Evolutionary conservation across 2,888 invertebrate genomes (phyloP).

Genomic region (Elmis aenea): DNA sequence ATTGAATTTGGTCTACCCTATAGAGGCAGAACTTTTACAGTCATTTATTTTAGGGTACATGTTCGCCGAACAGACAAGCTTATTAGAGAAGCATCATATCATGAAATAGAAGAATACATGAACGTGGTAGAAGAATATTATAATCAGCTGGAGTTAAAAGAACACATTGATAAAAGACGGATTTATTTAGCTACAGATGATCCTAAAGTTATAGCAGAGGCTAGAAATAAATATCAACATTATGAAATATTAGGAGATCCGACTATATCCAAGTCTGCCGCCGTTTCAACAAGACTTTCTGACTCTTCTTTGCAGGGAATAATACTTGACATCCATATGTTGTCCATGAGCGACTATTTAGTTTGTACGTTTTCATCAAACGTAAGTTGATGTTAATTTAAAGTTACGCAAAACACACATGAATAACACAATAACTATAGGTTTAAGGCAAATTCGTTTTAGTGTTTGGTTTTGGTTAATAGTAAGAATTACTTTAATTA

Average conservation of each 20-base stretch:
- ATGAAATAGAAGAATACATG: slow-evolving; percentile 95
- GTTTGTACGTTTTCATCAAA: slow-evolving; percentile 99
- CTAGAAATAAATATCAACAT: slow-evolving; percentile 68
- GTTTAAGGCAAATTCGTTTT: too few species aligned
- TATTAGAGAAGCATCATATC: slow-evolving; percentile 97
- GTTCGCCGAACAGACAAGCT: slow-evolving; percentile 90
- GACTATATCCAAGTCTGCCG: slow-evolving; percentile 82
- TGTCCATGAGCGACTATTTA: slow-evolving; percentile 83
- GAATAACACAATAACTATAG: too few species aligned
- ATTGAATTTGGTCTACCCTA: too few species aligned
- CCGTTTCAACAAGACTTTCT: slow-evolving; percentile 84
- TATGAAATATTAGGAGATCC: slow-evolving; percentile 89
- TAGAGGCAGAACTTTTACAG: too few species aligned
- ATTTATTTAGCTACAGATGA: slow-evolving; percentile 96
- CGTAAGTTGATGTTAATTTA: too few species aligned
- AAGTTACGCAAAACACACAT: too few species aligned
- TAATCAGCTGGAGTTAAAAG: slow-evolving; percentile 64
- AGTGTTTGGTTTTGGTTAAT: too few species aligned
- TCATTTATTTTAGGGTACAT: too few species aligned
- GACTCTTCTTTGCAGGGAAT: slow-evolving; percentile 89
- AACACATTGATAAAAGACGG: slow-evolving; percentile 56
- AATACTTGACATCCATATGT: slow-evolving; percentile 88
- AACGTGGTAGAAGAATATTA: slow-evolving; percentile 83
- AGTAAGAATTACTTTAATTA: too few species aligned
- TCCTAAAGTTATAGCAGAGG: slow-evolving; percentile 71